Conservation (phyloP, 2,888 invertebrate genomes). For the Lasioglossum vierecki region DNA sequence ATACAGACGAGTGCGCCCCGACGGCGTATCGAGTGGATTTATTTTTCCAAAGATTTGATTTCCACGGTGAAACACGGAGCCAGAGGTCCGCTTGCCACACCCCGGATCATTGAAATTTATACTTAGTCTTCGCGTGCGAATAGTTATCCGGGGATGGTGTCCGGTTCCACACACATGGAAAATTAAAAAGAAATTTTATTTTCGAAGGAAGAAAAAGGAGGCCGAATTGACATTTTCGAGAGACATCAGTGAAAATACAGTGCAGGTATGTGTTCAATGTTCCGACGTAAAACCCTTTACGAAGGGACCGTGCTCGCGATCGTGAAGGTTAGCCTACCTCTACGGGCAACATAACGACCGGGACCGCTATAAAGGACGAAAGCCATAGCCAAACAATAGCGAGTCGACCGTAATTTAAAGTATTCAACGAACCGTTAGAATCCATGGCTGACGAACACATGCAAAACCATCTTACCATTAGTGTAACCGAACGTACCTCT, state of each 20-base stretch:
- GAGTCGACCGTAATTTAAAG: no score
- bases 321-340: no score
- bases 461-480: no score
- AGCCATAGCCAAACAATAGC: no score
- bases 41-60: constrained; percentile 14
- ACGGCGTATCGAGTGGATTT: constrained; percentile 6
- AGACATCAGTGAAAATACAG: neutral
- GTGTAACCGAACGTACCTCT: no score
- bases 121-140: neutral
- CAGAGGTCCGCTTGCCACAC: neutral
- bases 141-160: neutral
- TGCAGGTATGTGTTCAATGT: no score
- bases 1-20: neutral
- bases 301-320: no score
- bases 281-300: no score
- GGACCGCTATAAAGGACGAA: no score
- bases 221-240: neutral
- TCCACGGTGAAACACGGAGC: neutral
- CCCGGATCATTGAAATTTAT: neutral
- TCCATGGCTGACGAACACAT: no score
- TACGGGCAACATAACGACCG: no score
- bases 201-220: neutral
- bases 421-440: no score
- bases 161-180: neutral
- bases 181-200: neutral